Evolutionary conservation across 2,797 vertebrate species (phyloP), one percentile per base, ranked within the genome.

Genomic region (Chanos chanos): DNA sequence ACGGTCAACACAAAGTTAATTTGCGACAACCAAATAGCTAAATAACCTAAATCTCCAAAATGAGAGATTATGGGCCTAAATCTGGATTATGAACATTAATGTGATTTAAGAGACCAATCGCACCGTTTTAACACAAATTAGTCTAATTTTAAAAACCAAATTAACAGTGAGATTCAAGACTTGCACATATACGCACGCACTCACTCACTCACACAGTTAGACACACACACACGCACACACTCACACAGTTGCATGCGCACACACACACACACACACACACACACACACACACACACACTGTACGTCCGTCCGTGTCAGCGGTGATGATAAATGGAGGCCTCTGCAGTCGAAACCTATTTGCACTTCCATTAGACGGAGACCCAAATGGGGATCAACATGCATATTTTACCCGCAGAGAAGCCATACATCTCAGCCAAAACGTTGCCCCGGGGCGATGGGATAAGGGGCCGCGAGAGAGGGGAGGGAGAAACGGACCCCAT

Each of bases 391-490:
- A 87, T 73, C 81, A 85, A 69, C 71, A 76, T 87, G 92, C 90
- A 91, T 91, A 91, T 91, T 91, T 90, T 88, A 92, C 86, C 77
- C 83, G 84, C 52, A 77, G 86, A 89, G 87, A 78, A 88, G 82
- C 82, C 85, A 87, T 86, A 83, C 78, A 80, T 89, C 86, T 84
- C 78, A 80, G 92, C 90, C 90, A 90, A 79, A 87, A 85, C 83
- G 22, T 71, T 59, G 82, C 90, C 91, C 79, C 66, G 69, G 82
- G 90, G 89, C 82, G 49, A 79, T 72, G 36, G 80, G 68, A 83
- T 80, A 81, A 81, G 74, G 83, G 80, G 74, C 73, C 61, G 75
- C 68, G 44, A 66, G 76, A 85, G 79, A 80, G 62, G 83, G 80
- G 72, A 75, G 73, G 74, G 70, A 81, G 59, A 82, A 85, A 80